phyloP scores from a whole-genome alignment of 2,797 vertebrate species.

The Tympanoctomys barrerae region DNA sequence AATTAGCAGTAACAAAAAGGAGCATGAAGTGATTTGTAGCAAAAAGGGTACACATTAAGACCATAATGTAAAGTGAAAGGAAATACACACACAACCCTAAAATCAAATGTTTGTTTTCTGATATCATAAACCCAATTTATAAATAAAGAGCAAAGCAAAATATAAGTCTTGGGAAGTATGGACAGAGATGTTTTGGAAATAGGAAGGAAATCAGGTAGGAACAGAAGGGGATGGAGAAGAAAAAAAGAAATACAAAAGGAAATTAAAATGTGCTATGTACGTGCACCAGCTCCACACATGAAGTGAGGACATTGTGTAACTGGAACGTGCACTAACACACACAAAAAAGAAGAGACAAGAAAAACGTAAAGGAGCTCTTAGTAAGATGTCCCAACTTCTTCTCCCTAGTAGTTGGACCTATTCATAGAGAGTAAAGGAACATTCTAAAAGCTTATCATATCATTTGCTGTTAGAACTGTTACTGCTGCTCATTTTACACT shows the following conservation, averaged over 20 bases:
- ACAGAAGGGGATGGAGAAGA: not conserved
- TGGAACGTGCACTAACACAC: not conserved
- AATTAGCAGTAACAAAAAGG: not conserved
- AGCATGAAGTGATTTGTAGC: not conserved
- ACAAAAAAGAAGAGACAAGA: not conserved
- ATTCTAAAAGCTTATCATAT: fast-evolving
- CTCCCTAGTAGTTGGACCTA: fast-evolving
- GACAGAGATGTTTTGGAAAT: not conserved
- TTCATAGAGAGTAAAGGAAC: not conserved
- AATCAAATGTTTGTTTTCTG: not conserved
- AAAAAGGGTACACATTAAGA: no score
- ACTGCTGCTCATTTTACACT: not conserved
- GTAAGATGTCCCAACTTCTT: no score
- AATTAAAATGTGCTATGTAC: not conserved
- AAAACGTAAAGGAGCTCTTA: not conserved
- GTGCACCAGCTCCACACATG: not conserved
- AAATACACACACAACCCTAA: not conserved
- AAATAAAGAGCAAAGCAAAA: not conserved
- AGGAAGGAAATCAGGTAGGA: not conserved
- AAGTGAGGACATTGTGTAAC: not conserved
- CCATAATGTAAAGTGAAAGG: not conserved
- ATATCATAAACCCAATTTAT: not conserved
- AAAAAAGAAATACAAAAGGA: no score
- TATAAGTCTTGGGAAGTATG: not conserved
- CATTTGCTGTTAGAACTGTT: not conserved